These are phyloP conservation scores for Drosophila kokeensis DNA, from an alignment of 2,888 invertebrate species.

Conservation along the genomic window DNA sequence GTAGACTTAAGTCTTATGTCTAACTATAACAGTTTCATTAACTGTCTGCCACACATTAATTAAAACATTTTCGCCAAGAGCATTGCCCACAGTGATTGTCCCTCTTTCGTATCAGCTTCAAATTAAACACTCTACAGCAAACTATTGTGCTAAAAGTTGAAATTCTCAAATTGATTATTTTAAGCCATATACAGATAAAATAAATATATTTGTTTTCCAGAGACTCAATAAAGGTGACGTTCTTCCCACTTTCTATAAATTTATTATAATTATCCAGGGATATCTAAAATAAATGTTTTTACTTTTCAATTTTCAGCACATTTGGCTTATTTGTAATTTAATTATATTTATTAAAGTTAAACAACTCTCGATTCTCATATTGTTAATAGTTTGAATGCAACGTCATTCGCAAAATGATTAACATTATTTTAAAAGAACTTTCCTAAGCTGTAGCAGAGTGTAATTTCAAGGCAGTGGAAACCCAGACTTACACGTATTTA, in stretches of 20 bases:
- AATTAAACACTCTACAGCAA: constrained; percentile 47
- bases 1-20: constrained; percentile 44
- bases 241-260: background rate
- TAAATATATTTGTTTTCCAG: background rate
- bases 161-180: too few species aligned
- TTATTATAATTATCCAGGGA: background rate
- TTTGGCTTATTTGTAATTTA: background rate
- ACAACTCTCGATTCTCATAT: too few species aligned
- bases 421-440: constrained; percentile 12
- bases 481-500: constrained; percentile 70
- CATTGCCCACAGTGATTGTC: constrained; percentile 54
- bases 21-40: constrained; percentile 80
- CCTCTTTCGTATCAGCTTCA: constrained; percentile 21
- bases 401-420: constrained; percentile 8
- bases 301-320: background rate
- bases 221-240: background rate
- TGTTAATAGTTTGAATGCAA: background rate
- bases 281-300: background rate
- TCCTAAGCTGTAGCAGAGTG: constrained; percentile 50
- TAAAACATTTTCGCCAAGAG: constrained; percentile 72
- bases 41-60: constrained; percentile 70
- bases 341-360: background rate
- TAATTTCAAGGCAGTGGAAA: constrained; percentile 43
- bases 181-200: background rate
- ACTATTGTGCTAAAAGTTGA: background rate